Evolutionary conservation across 2,113 vertebrate genomes (phyloP), one percentile per base, ranked within the genome.

Genomic region (Etheostoma spectabile): DNA sequence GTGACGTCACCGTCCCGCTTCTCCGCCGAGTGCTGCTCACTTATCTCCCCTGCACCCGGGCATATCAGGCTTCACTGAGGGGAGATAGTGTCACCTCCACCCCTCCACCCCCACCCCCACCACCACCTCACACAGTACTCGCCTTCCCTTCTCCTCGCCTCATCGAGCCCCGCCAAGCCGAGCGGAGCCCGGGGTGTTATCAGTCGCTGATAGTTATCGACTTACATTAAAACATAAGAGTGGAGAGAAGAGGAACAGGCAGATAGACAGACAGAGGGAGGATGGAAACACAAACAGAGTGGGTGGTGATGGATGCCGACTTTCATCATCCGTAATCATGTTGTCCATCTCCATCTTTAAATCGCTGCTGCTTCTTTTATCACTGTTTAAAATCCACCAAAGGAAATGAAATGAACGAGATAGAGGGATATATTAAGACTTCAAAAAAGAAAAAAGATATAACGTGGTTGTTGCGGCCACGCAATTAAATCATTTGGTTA

Each of bases 311-410:
- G 86, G 87, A 92, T 91, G 30, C 90, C 7, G 7, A 82, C 86
- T 92, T 91, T 93, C 91, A 93, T 93, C 91, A 92, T 90, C 81
- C 60, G 22, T 84, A 92, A 93, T 93, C 91, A 71, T 83, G 74
- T 81, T 80, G 84, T 90, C 92, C 90, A 91, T 90, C 88, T 89
- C 86, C 83, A 88, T 90, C 89, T 91, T 83, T 87, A 77, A 84
- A 89, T 80, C 73, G 53, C 70, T 74, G 79, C 82, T 60, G 65
- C 88, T 74, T 61, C 71, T 86, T 91, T 87, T 85, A 89, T 92
- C 88, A 62, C 69, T 12, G 10, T 88, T 86, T 82, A 84, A 87
- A 88, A 90, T 85, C 84, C 84, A 70, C 82, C 69, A 86, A 85
- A 88, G 83, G 52, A 73, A 64, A 45, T 77, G 59, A 77, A 82